Conservation (phyloP, 2,888 invertebrate species). For the Hypomecis punctinalis region DNA sequence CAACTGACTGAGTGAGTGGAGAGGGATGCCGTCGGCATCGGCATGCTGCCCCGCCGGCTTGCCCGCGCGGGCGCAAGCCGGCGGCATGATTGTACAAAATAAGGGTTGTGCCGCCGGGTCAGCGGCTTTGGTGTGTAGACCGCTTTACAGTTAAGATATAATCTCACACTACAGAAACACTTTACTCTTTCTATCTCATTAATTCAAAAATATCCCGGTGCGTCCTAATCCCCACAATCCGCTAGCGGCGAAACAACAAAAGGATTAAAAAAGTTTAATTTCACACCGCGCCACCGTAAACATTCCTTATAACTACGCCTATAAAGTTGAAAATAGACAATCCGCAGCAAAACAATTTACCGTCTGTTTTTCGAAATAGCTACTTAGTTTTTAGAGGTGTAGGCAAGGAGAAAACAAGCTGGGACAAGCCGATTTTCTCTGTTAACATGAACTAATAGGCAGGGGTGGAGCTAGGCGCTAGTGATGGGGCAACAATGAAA, state of each 20-base stretch:
- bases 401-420: conserved; percentile 8
- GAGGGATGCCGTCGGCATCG: too few relatives aligned
- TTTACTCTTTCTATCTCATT: background rate
- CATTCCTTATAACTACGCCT: conserved; percentile 13
- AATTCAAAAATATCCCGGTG: background rate
- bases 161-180: too few relatives aligned
- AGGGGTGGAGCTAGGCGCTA: background rate
- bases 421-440: conserved; percentile 27
- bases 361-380: conserved; percentile 13
- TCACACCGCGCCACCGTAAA: conserved; percentile 9
- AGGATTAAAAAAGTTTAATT: conserved; percentile 32
- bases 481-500: too few relatives aligned
- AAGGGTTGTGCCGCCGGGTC: too few relatives aligned
- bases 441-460: conserved; percentile 28
- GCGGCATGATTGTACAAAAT: too few relatives aligned
- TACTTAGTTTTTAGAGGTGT: conserved; percentile 21
- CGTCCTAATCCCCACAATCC: conserved; percentile 14
- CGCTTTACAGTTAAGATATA: too few relatives aligned
- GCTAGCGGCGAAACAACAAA: conserved; percentile 27
- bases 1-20: too few relatives aligned
- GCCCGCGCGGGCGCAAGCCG: too few relatives aligned
- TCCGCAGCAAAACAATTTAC: conserved; percentile 16
- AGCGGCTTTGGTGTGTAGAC: too few relatives aligned
- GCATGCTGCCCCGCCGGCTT: too few relatives aligned
- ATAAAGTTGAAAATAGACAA: conserved; percentile 21